Percentiles rank a stretch among this genome's conserved stretches.
These are phyloP conservation scores for Chelonia mydas DNA, from an alignment of 2,797 vertebrate species.

Conservation along the genomic window DNA sequence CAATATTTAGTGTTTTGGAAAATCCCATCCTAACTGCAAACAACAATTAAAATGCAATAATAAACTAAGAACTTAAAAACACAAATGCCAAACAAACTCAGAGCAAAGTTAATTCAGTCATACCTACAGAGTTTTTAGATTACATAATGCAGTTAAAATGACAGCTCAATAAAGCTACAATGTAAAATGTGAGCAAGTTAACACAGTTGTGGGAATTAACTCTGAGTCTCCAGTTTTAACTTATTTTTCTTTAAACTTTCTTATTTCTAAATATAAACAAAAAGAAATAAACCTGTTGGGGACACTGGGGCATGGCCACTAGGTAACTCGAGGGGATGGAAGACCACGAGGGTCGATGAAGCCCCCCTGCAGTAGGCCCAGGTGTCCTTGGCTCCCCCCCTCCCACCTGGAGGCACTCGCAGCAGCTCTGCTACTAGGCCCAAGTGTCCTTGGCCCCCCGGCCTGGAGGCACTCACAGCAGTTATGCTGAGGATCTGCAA, in stretches of 20 bases:
- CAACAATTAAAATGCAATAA: background rate
- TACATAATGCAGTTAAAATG: constrained; percentile 5
- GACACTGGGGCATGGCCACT: too few relatives aligned
- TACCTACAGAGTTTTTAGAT: background rate
- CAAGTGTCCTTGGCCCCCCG: too few relatives aligned
- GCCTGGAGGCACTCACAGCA: too few relatives aligned
- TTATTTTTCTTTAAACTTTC: background rate
- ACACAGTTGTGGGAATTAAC: background rate
- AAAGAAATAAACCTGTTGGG: background rate
- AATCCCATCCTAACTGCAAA: constrained; percentile 13
- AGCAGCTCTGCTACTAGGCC: too few relatives aligned
- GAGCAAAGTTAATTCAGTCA: constrained; percentile 11
- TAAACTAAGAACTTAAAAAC: constrained; percentile 30
- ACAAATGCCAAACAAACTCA: background rate
- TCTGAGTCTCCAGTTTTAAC: background rate
- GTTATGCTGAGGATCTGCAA: too few relatives aligned
- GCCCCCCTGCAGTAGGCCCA: too few relatives aligned
- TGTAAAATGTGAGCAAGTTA: background rate
- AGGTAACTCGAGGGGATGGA: too few relatives aligned
- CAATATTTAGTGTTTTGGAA: background rate
- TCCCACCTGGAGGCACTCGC: too few relatives aligned
- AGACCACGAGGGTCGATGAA: too few relatives aligned
- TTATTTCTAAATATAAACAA: background rate
- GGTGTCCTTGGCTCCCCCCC: too few relatives aligned
- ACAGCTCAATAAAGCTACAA: background rate